Percentiles rank a stretch among this genome's conserved stretches.
phyloP scores from a whole-genome alignment of 2,113 vertebrate genomes.

The Apteryx owenii region DNA sequence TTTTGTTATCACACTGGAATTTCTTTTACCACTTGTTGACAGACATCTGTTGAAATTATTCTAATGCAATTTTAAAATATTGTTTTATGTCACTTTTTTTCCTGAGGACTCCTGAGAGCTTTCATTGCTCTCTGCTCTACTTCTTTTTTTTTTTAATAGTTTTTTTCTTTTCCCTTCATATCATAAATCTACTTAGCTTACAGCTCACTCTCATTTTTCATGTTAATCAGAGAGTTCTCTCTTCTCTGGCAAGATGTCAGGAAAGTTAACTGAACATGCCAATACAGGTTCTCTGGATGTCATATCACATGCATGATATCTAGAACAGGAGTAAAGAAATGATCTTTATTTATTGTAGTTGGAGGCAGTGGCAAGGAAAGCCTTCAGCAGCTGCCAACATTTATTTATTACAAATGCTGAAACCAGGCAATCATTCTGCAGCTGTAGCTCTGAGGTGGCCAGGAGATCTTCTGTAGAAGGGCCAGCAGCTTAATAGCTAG shows the following conservation, averaged over 20 bases:
- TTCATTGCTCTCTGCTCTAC: neutral
- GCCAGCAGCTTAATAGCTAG: neutral
- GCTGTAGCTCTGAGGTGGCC: slow-evolving; percentile 20
- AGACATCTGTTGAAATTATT: neutral
- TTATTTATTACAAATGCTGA: slow-evolving; percentile 31
- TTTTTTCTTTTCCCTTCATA: neutral
- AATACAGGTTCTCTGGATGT: neutral
- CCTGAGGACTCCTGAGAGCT: neutral
- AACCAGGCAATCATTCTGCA: neutral
- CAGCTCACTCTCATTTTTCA: neutral
- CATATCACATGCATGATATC: neutral
- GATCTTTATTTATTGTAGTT: neutral
- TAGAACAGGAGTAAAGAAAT: neutral
- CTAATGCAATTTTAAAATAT: neutral
- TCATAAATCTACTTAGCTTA: neutral
- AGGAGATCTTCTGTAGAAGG: neutral
- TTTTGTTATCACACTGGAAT: neutral
- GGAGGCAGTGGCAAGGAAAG: neutral
- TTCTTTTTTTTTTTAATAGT: neutral
- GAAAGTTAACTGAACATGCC: neutral
- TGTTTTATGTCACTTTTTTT: neutral
- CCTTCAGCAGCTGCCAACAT: slow-evolving; percentile 5
- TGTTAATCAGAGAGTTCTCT: neutral
- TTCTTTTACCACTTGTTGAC: neutral
- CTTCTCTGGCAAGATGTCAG: neutral